These are phyloP conservation scores for Calameuta pallipes DNA, from an alignment of 2,888 invertebrate genomes.

Conservation along the genomic window DNA sequence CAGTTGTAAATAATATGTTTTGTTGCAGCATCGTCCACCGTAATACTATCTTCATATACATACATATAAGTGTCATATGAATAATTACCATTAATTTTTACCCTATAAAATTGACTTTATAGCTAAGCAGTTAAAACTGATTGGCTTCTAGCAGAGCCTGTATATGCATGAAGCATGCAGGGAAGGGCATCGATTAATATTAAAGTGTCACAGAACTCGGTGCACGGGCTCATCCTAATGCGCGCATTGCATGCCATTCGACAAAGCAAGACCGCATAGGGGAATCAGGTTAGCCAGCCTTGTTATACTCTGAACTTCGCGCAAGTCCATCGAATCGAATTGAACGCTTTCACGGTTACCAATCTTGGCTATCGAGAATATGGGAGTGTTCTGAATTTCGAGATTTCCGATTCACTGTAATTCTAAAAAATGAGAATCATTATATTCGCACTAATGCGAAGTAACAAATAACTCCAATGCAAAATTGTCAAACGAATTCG, in stretches of 20 bases:
- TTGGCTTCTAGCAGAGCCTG: slow-evolving; percentile 32
- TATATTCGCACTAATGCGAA: background rate
- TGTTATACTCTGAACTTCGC: background rate
- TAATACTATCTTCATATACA: background rate
- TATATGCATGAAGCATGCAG: slow-evolving; percentile 37
- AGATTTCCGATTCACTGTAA: background rate
- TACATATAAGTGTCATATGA: too few species aligned
- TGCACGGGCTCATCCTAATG: slow-evolving; percentile 37
- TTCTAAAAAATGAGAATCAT: background rate
- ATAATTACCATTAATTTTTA: too few species aligned
- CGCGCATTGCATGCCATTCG: slow-evolving; percentile 35
- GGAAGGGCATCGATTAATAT: slow-evolving; percentile 32
- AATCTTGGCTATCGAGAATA: background rate
- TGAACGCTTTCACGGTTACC: background rate
- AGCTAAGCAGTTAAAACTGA: slow-evolving; percentile 33
- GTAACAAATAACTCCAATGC: background rate
- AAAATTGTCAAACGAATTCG: background rate
- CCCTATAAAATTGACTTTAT: background rate
- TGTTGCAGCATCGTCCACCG: background rate
- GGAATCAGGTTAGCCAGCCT: background rate
- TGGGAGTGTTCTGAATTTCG: background rate
- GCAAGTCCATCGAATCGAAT: background rate
- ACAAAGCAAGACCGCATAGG: background rate
- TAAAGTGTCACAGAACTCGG: slow-evolving; percentile 35
- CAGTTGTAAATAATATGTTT: background rate